phyloP scores from a whole-genome alignment of 2,797 vertebrate species.

The Clarias laeviceps region DNA sequence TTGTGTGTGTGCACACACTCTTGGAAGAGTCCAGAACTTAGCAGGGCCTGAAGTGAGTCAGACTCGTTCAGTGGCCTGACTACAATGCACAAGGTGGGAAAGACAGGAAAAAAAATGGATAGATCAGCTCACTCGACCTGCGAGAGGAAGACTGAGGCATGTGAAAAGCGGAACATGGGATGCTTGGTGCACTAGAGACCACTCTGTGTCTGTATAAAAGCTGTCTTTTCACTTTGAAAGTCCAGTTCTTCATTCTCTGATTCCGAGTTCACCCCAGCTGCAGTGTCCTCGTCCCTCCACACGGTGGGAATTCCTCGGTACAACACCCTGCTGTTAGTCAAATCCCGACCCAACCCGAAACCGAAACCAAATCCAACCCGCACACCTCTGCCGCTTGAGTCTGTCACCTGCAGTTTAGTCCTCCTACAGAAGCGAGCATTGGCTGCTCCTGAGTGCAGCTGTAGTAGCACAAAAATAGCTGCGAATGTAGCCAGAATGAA shows the following conservation, averaged over 20 bases:
- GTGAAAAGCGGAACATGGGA: constrained; percentile 26
- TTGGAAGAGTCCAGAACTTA: neutral
- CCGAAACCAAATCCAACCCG: constrained; percentile 65
- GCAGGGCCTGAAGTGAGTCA: neutral
- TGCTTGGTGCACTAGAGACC: constrained; percentile 76
- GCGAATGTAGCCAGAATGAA: constrained; percentile 84
- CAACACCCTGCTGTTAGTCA: constrained; percentile 79
- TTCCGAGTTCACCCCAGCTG: constrained; percentile 77
- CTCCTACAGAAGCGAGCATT: constrained; percentile 76
- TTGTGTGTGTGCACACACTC: neutral
- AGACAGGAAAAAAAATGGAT: constrained; percentile 16
- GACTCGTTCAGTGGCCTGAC: neutral
- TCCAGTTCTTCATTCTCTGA: constrained; percentile 88
- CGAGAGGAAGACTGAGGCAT: constrained; percentile 38
- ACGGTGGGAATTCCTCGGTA: constrained; percentile 93
- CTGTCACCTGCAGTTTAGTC: constrained; percentile 85
- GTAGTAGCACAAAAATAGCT: constrained; percentile 86
- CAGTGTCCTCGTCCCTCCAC: constrained; percentile 87
- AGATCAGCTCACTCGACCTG: constrained; percentile 26
- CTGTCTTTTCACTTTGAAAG: constrained; percentile 86
- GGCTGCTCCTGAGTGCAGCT: constrained; percentile 78
- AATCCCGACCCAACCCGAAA: constrained; percentile 64
- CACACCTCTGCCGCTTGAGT: constrained; percentile 63
- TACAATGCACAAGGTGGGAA: neutral
- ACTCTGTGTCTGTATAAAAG: constrained; percentile 96